phyloP scores from a whole-genome alignment of 2,113 vertebrate species.

The Rhipidura dahli region DNA sequence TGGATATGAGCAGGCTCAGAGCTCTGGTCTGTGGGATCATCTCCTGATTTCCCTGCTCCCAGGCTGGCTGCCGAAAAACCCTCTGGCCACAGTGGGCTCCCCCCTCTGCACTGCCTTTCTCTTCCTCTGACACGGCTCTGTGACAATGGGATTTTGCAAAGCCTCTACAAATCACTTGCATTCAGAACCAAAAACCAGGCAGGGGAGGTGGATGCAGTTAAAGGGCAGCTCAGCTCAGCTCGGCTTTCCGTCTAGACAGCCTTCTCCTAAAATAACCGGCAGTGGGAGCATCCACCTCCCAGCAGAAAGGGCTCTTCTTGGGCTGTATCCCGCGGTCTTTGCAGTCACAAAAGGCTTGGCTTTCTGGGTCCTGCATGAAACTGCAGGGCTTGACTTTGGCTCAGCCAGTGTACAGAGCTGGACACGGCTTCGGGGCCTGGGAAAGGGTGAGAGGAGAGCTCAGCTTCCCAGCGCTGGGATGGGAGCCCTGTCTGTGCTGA shows the following conservation, averaged over 20 bases:
- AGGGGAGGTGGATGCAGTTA: slow-evolving; percentile 17
- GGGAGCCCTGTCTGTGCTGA: background rate
- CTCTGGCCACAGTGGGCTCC: background rate
- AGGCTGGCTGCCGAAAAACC: background rate
- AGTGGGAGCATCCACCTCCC: background rate
- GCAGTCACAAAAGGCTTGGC: background rate
- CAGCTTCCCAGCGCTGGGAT: background rate
- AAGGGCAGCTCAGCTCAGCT: slow-evolving; percentile 26
- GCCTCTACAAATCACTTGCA: background rate
- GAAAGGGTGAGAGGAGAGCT: background rate
- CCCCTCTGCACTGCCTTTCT: background rate
- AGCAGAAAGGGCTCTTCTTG: background rate
- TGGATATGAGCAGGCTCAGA: background rate
- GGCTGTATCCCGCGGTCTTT: background rate
- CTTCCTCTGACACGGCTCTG: background rate
- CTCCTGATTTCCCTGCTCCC: background rate
- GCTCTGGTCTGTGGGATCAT: background rate
- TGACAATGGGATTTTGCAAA: background rate
- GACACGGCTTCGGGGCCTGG: background rate
- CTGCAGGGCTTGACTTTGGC: background rate
- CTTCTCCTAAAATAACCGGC: background rate
- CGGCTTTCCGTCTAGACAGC: slow-evolving; percentile 29
- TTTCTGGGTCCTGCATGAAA: background rate
- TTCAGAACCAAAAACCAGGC: background rate
- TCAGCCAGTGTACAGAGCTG: accelerated